These are phyloP conservation scores for Coregonus sp. DNA, from an alignment of 2,797 vertebrate species.

Conservation along the genomic window DNA sequence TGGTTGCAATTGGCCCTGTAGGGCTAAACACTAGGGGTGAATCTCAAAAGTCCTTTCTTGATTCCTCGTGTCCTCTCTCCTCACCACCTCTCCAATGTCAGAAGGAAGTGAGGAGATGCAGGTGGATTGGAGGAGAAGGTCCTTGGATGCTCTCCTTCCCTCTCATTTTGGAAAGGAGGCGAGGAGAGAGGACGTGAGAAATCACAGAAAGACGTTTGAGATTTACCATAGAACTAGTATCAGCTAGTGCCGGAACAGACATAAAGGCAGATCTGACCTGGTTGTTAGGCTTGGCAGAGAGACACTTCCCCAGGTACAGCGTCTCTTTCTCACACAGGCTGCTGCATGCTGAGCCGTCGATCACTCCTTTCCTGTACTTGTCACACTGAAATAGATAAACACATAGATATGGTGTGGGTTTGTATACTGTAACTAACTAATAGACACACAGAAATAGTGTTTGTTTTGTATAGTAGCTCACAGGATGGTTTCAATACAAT, in stretches of 20 bases:
- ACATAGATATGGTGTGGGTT: background rate
- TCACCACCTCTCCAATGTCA: background rate
- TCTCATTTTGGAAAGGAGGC: background rate
- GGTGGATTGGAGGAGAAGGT: background rate
- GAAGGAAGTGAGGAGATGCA: background rate
- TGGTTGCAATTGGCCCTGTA: too few species aligned
- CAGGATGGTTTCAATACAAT: background rate
- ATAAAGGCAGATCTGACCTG: conserved; percentile 77
- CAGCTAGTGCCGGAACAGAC: too few species aligned
- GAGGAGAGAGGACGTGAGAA: too few species aligned
- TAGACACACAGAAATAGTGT: too few species aligned
- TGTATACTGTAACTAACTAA: background rate
- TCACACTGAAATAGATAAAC: conserved; percentile 81
- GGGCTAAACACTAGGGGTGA: too few species aligned
- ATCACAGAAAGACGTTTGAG: background rate
- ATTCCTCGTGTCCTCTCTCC: background rate
- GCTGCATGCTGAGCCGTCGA: conserved; percentile 93
- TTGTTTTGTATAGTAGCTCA: background rate
- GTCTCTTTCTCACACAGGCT: conserved; percentile 94
- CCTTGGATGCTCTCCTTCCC: background rate
- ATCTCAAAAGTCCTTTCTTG: background rate
- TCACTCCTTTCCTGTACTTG: conserved; percentile 92
- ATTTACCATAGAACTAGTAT: background rate
- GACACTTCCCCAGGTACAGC: conserved; percentile 92
- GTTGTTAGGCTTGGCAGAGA: conserved; percentile 87